Percentiles rank a stretch among this genome's conserved stretches.
These are phyloP conservation scores for Sphaerodactylus townsendi DNA, from an alignment of 2,113 vertebrate species.

Conservation along the genomic window DNA sequence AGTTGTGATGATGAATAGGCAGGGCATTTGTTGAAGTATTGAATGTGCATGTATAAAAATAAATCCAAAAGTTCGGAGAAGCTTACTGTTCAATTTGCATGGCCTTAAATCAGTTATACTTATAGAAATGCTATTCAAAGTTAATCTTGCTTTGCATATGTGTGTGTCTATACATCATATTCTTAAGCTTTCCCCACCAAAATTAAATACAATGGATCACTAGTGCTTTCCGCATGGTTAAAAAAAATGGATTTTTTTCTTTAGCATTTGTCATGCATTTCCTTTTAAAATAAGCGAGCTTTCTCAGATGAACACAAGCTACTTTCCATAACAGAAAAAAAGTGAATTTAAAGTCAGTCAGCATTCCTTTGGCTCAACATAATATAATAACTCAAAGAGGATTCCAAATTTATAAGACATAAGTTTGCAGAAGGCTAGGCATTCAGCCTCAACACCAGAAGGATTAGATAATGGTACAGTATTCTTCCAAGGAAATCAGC, in stretches of 20 bases:
- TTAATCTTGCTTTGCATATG: constrained; percentile 51
- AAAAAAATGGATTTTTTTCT: constrained; percentile 55
- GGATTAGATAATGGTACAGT: constrained; percentile 46
- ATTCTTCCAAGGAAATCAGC: constrained; percentile 35
- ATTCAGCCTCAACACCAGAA: constrained; percentile 16
- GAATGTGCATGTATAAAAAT: constrained; percentile 15
- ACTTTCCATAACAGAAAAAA: constrained; percentile 29
- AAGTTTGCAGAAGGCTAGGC: constrained; percentile 20
- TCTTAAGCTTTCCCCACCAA: constrained; percentile 49
- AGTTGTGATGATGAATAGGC: background rate
- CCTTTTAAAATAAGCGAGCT: constrained; percentile 29
- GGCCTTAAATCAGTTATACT: constrained; percentile 45
- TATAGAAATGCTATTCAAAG: constrained; percentile 48
- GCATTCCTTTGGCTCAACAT: constrained; percentile 24
- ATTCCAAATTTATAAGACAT: constrained; percentile 54
- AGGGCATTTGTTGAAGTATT: background rate
- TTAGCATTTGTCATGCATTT: constrained; percentile 45
- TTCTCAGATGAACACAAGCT: constrained; percentile 15
- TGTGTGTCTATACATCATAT: constrained; percentile 27
- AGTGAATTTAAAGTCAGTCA: constrained; percentile 31
- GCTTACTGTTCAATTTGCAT: constrained; percentile 23
- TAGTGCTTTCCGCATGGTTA: constrained; percentile 30
- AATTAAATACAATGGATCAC: constrained; percentile 48
- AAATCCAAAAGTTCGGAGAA: constrained; percentile 32
- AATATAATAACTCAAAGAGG: constrained; percentile 37